Conservation (phyloP, 2,113 vertebrate species). For the Pluvialis apricaria region DNA sequence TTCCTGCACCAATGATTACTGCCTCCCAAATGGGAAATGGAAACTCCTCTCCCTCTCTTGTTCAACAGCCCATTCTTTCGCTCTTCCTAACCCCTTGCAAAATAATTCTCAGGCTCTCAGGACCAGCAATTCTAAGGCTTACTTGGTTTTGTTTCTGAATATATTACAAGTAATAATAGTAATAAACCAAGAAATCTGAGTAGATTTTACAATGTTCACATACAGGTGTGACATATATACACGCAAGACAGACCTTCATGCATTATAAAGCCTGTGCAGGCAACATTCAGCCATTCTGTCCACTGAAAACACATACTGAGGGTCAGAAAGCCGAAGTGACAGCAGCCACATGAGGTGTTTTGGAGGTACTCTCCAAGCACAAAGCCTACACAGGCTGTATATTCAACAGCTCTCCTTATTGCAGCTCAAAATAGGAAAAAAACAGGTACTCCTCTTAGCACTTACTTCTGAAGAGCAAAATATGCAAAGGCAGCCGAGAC, state of each 20-base stretch:
- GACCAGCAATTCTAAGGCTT: not conserved
- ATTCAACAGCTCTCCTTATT: not conserved
- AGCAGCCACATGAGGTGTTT: not conserved
- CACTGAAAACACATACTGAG: not conserved
- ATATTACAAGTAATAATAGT: not conserved
- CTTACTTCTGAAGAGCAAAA: not conserved
- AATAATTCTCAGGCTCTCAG: not conserved
- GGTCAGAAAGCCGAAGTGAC: not conserved
- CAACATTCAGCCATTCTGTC: not conserved
- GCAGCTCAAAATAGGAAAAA: not conserved
- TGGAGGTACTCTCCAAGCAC: not conserved
- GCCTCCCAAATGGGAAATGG: not conserved
- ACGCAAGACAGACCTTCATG: not conserved
- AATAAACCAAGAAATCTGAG: not conserved
- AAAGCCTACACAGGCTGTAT: not conserved
- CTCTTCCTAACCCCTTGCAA: not conserved
- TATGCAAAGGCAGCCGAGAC: not conserved
- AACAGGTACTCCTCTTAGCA: not conserved
- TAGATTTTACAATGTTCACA: not conserved
- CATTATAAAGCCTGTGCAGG: not conserved
- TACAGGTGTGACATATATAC: not conserved
- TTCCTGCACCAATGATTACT: not conserved
- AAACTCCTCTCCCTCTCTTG: not conserved
- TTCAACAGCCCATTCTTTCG: not conserved
- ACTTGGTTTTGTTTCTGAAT: not conserved